Conservation (phyloP, 2,797 vertebrate species). For the Enteromius anoplus region DNA sequence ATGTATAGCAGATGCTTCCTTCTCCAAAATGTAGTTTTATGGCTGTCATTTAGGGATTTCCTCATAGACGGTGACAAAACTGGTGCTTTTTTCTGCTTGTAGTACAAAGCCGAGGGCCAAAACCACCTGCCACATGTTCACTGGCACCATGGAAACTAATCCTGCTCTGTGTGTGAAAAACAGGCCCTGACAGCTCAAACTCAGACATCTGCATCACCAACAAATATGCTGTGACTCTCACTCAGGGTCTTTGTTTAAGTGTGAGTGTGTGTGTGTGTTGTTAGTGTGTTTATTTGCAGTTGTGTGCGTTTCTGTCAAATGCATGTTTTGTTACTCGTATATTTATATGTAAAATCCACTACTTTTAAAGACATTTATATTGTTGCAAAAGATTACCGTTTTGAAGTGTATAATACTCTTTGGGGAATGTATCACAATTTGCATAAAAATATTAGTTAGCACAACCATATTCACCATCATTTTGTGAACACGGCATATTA, state of each 20-base stretch:
- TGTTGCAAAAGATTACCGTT: not conserved
- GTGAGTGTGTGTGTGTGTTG: conserved; percentile 12
- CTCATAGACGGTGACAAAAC: not conserved
- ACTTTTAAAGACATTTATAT: not conserved
- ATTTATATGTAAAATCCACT: not conserved
- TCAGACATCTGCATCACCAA: conserved; percentile 47
- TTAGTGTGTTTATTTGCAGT: conserved; percentile 24
- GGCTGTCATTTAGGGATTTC: not conserved
- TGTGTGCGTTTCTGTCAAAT: conserved; percentile 26
- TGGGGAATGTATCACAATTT: not conserved
- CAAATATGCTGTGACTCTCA: conserved; percentile 28
- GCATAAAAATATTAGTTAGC: not conserved
- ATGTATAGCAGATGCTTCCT: not conserved
- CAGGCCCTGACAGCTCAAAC: conserved; percentile 58
- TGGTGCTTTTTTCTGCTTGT: conserved; percentile 19
- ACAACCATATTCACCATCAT: not conserved
- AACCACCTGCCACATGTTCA: conserved; percentile 59
- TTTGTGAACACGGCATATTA: not conserved
- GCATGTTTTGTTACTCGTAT: not conserved
- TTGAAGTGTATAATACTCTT: not conserved
- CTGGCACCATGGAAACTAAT: conserved; percentile 82
- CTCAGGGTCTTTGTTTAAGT: conserved; percentile 6
- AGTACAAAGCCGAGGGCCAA: conserved; percentile 37
- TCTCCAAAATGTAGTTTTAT: not conserved
- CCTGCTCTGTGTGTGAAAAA: conserved; percentile 75